Base-by-base conservation (phyloP, 1,140 invertebrate species). In the Cotesia typhae region DNA sequence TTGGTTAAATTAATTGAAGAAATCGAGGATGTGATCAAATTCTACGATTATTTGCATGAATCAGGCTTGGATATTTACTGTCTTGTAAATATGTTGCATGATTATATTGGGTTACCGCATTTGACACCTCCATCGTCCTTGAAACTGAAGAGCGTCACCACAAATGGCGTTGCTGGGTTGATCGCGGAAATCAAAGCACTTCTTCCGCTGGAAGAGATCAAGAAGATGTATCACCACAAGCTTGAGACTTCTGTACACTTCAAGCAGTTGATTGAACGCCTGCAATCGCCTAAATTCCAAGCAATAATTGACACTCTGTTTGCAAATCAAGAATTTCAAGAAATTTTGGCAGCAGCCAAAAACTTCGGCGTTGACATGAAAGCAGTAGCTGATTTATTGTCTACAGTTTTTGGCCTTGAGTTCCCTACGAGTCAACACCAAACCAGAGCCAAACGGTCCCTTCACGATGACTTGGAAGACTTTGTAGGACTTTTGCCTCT, bases 171-270 rank as follows among this genome's bases (percentile, higher is more conserved):
- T 4, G 66, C 74, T 6, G 77, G 78, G 4, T 52, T 81, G 0
- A 60, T 80, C 3, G 36, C 76, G 0, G 77, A 80, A 17, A 70
- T 80, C 12, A 76, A 75, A 41, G 68, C 71, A 2, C 7, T 75
- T 9, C 28, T 82, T n/a, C 81, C 81, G 0, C 6, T 74, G 0
- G 70, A 78, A 0, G 67, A 80, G 4, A 78, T 82, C 36, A 55
- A 72, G 51, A 69, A 69, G 14, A 64, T 79, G 6, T 81, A 78
- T 41, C 0, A 80, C 0, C 35, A 81, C 6, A 82, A 82, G 74
- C 41, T 80, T 2, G 38, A 70, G 51, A 74, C 73, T 12, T 78
- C 77, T 6, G 5, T 6, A 55, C 65, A 77, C 36, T 82, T 77
- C 53, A 75, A 67, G 28, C 12, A 61, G 6, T 55, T 81, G 0